Base-by-base conservation (phyloP, 1,140 invertebrate species). In the Liolophura sinensis region DNA sequence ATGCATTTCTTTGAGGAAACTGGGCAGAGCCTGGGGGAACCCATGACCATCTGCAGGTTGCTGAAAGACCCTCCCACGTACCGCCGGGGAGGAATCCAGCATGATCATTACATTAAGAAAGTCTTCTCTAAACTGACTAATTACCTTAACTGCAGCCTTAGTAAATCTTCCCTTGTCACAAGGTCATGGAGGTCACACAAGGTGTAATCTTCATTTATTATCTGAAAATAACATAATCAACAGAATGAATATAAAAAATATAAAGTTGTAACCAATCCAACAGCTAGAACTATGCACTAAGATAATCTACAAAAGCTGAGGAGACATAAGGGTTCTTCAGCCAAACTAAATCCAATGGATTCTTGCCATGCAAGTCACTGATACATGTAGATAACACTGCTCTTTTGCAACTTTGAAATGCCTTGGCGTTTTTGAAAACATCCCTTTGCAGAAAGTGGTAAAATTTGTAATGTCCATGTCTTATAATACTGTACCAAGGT, bases 101-200 rank as follows among this genome's bases (percentile, higher is more conserved):
- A 20, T 27, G 20, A 22, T 60, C 31, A 54, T 50, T 49, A 49
- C 18, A 22, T 61, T 7, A 24, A 20, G 51, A 58, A 27, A 25
- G 25, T 1, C n/a, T 46, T 64, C 9, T 57, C 22, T 46, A 25
- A 54, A 16, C 20, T n/a, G 51, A 50, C 22, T 20, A 64, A 85
- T 81, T 84, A 92, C 91, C 88, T 90, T 55, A 96, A 84, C 54
- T 89, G 88, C 55, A 95, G 76, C 77, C 88, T 88, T 58, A 88
- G 86, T 57, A 96, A 79, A 85, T 96, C 94, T 69, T 93, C 90
- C 74, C 91, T 87, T 1, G 88, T 90, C 67, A 93, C 87, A 70
- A 91, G 88, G 68, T 89, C 87, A 50, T 94, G 82, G 31, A 96
- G 83, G 83, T 95, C 92, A 60, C 91, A 88, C 71, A 93, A 87